Base-by-base conservation (phyloP, 1,140 invertebrate species). In the Scaptomyza hsui region DNA sequence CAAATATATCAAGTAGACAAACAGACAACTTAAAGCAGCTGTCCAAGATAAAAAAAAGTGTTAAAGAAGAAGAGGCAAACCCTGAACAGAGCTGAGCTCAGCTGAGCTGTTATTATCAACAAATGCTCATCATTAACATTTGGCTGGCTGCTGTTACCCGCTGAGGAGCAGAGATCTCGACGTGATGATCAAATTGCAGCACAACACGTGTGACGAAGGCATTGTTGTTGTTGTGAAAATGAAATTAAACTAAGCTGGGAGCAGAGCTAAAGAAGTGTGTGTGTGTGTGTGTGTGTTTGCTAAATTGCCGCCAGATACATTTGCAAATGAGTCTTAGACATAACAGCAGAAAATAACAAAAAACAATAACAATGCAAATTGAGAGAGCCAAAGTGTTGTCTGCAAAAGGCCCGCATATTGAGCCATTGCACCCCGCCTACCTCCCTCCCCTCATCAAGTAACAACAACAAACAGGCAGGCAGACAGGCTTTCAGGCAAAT, bases 81-180 rank as follows among this genome's bases (percentile, higher is more conserved):
- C 35, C 63, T 44, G 16, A 57, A 59, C 55, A 4, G 4, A 21
- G 26, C 6, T 29, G 26, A 21, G 4, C n/a, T n/a, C n/a, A 4
- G 4, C 19, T 1, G 4, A 29, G 26, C 26, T 29, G 26, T 29
- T 67, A 48, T 62, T 74, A 86, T 86, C 88, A 88, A 81, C 81
- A 88, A 88, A 86, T 88, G 81, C 81, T 88, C 77, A 74, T 81
- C 81, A 81, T 77, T 78, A 86, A 75, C 77, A 86, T 85, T 85
- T 75, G 53, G 78, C 42, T 75, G 65, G 59, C 48, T 48, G 48
- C 16, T 39, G 62, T 49, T 16, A 32, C 42, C 2, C 5, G 45
- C 24, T 49, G 47, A 16, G 26, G 7, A 29, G 53, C 12, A 4
- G 41, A 67, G 70, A 86, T 85, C 81, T 67, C 77, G 57, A 64